These are phyloP conservation scores for Zaprionus kolodkinae DNA, from an alignment of 1,140 invertebrate genomes.

Conservation along the genomic window DNA sequence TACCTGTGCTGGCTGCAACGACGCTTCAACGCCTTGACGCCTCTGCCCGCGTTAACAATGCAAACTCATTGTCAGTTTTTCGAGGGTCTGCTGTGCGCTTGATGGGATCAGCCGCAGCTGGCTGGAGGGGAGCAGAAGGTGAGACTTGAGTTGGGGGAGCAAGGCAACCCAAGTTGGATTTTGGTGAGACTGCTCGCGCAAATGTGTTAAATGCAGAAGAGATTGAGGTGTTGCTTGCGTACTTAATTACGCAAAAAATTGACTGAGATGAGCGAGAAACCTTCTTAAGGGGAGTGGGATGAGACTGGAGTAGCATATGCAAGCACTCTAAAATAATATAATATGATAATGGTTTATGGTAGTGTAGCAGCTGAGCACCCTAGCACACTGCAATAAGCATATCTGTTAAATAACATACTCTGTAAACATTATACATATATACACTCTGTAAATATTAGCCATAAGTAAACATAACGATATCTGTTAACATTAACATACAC, in stretches of 20 bases:
- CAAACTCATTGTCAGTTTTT: constrained; percentile 78
- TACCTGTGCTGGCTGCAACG: constrained; percentile 37
- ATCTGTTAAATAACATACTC: no score
- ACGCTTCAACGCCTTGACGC: constrained; percentile 68
- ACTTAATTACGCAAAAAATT: constrained; percentile 33
- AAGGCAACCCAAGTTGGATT: neutral
- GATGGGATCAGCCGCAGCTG: constrained; percentile 41
- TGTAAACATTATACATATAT: no score
- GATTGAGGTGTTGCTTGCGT: constrained; percentile 19
- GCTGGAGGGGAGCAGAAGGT: neutral
- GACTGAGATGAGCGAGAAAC: neutral
- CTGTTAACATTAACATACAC: no score
- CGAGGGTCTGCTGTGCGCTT: constrained; percentile 16
- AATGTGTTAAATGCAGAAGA: constrained; percentile 11
- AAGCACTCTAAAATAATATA: no score
- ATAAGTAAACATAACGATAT: no score
- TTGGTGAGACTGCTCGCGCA: neutral
- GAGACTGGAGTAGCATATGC: no score
- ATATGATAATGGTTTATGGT: no score
- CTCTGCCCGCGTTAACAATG: constrained; percentile 67
- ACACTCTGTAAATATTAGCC: no score
- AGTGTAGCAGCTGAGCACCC: no score
- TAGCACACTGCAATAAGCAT: no score
- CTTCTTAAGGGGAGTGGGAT: no score
- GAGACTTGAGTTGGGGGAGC: neutral